Evolutionary conservation across 2,113 vertebrate species (phyloP).

Genomic region (Copsychus sechellarum): DNA sequence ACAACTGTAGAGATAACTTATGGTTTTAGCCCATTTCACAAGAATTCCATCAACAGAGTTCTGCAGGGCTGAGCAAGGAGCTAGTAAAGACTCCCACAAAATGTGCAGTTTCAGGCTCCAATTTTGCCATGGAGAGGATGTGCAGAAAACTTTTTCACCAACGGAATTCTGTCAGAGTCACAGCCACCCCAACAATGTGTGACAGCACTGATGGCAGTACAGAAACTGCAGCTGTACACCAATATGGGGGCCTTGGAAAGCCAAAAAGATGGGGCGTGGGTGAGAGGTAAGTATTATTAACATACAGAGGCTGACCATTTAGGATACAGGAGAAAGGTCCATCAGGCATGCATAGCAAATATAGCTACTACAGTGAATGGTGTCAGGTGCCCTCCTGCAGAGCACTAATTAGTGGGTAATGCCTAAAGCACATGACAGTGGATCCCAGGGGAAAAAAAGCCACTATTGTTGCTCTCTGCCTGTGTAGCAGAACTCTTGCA

Average conservation of each 20-base stretch:
- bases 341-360: background rate
- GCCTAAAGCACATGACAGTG: background rate
- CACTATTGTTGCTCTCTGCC: background rate
- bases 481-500: background rate
- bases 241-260: background rate
- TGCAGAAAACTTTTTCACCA: background rate
- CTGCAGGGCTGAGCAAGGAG: background rate
- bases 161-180: background rate
- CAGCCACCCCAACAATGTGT: background rate
- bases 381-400: background rate
- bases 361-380: background rate
- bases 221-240: background rate
- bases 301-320: background rate
- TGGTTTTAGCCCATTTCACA: background rate
- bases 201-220: background rate
- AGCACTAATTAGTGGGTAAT: background rate
- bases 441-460: fast-evolving
- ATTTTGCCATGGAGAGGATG: background rate
- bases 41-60: background rate
- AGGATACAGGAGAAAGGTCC: background rate
- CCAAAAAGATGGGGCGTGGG: background rate
- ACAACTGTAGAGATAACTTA: background rate
- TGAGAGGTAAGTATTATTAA: background rate
- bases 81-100: background rate
- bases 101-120: background rate